Percentiles rank a stretch among this genome's conserved stretches.
These are phyloP conservation scores for Actenoides hombroni DNA, from an alignment of 2,113 vertebrate species.

Conservation along the genomic window DNA sequence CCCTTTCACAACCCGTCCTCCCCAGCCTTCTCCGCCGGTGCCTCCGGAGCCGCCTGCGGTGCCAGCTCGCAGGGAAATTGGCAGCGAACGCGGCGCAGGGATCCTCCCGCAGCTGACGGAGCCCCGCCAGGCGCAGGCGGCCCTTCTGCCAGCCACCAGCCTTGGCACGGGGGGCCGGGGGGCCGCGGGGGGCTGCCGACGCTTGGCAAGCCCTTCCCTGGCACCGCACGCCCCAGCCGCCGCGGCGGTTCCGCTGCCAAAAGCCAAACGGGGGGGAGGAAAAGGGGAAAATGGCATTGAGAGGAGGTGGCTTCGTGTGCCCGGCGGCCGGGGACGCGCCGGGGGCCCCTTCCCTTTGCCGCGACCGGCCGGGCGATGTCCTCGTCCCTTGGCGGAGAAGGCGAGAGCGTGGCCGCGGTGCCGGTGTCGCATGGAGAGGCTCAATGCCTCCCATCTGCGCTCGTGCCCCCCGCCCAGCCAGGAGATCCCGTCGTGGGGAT, in stretches of 20 bases:
- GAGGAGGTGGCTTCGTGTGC: neutral
- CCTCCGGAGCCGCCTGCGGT: constrained; percentile 67
- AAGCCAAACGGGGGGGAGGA: neutral
- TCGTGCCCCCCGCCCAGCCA: neutral
- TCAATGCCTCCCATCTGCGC: neutral
- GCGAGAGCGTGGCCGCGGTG: accelerated
- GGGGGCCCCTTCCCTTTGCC: neutral
- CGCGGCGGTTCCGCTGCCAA: constrained; percentile 5
- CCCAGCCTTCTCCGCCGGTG: constrained; percentile 37
- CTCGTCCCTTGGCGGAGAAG: neutral
- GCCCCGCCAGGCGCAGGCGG: constrained; percentile 49
- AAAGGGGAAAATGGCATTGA: neutral
- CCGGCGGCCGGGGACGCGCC: neutral
- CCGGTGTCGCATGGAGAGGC: accelerated
- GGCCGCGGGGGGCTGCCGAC: neutral
- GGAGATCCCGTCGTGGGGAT: neutral
- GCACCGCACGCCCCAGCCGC: neutral
- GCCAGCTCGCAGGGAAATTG: constrained; percentile 72
- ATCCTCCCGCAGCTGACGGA: constrained; percentile 70
- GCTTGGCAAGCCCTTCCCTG: constrained; percentile 40
- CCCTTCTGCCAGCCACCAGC: constrained; percentile 71
- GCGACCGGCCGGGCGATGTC: neutral
- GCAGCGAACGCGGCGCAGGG: constrained; percentile 62
- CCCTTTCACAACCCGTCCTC: constrained; percentile 47
- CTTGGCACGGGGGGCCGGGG: constrained; percentile 50